Conservation (phyloP, 2,797 vertebrate genomes). For the Neosilurus hyrtlii region DNA sequence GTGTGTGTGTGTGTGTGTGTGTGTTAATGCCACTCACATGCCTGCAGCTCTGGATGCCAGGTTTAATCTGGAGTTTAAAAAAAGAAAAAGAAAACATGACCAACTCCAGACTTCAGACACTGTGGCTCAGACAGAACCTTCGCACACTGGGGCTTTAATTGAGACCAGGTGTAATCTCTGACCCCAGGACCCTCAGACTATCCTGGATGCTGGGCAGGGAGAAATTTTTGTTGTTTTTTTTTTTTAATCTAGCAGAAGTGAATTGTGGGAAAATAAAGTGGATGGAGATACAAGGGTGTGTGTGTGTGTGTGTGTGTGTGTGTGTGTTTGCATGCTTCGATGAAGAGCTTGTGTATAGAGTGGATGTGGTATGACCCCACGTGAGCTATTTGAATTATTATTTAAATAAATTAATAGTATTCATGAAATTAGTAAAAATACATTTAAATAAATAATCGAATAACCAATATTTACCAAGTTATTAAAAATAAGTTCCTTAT, state of each 20-base stretch:
- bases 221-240: background rate
- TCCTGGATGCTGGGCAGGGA: background rate
- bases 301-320: background rate
- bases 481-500: too few species aligned
- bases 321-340: background rate
- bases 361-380: too few species aligned
- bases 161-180: background rate
- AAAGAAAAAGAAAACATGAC: background rate
- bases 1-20: slow-evolving; percentile 6
- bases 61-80: slow-evolving; percentile 12
- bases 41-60: slow-evolving; percentile 60
- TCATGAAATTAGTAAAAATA: too few species aligned
- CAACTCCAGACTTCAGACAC: background rate
- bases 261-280: background rate
- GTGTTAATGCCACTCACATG: slow-evolving; percentile 75
- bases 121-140: background rate
- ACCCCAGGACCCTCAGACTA: background rate
- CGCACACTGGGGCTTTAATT: background rate
- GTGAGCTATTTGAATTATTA: too few species aligned
- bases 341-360: background rate
- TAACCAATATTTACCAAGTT: too few species aligned
- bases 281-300: slow-evolving; percentile 73
- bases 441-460: background rate
- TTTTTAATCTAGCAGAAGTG: background rate
- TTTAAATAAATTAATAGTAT: too few species aligned